Conservation (phyloP, 2,113 vertebrate genomes). For the Gila orcuttii region DNA sequence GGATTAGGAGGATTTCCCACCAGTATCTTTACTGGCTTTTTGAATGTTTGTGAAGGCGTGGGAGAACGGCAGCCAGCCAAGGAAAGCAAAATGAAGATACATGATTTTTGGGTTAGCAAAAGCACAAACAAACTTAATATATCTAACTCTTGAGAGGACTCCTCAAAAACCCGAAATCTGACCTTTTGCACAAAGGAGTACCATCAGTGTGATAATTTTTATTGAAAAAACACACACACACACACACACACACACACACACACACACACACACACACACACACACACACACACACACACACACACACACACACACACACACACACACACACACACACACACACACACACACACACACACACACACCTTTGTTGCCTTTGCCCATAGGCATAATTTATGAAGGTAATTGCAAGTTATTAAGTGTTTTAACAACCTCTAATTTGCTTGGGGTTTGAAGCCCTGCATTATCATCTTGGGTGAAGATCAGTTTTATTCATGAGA, state of each 20-base stretch:
- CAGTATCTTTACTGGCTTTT: slow-evolving; percentile 35
- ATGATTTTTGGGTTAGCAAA: slow-evolving; percentile 36
- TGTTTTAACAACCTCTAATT: slow-evolving; percentile 50
- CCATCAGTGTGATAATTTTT: too few species aligned
- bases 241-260: background rate
- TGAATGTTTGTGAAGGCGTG: slow-evolving; percentile 38
- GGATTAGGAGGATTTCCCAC: slow-evolving; percentile 48
- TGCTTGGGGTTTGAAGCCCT: slow-evolving; percentile 35
- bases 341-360: background rate
- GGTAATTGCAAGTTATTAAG: slow-evolving; percentile 48
- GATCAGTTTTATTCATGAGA: slow-evolving; percentile 43
- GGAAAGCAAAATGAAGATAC: slow-evolving; percentile 33
- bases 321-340: background rate
- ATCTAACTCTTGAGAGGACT: slow-evolving; percentile 38
- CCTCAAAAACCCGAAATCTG: slow-evolving; percentile 8
- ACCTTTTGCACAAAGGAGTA: background rate
- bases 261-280: background rate
- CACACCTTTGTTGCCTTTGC: slow-evolving; percentile 25
- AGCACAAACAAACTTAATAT: slow-evolving; percentile 51
- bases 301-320: background rate
- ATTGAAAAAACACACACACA: background rate
- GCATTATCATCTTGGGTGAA: slow-evolving; percentile 42
- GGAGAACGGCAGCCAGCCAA: slow-evolving; percentile 30
- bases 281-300: background rate
- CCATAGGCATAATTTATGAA: slow-evolving; percentile 37